Percentiles rank a stretch among this genome's conserved stretches.
phyloP scores from a whole-genome alignment of 2,113 vertebrate genomes.

The Gymnobelideus leadbeateri region DNA sequence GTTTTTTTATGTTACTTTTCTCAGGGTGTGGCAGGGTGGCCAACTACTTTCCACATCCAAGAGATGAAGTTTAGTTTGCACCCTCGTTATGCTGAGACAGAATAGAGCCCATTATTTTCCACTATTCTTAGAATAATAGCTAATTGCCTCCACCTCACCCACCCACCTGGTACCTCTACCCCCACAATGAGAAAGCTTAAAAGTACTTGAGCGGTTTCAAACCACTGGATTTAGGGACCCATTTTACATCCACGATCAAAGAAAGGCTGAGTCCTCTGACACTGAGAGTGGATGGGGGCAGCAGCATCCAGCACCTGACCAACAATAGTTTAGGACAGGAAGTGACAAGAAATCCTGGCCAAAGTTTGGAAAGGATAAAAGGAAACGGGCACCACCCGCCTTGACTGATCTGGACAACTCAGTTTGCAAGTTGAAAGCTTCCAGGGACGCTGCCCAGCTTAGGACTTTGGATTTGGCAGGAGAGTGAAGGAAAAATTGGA shows the following conservation, averaged over 20 bases:
- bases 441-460: slow-evolving; percentile 1
- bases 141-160: neutral
- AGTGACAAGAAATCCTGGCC: neutral
- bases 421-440: slow-evolving; percentile 11
- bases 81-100: neutral
- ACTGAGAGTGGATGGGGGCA: neutral
- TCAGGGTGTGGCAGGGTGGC: neutral
- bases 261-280: neutral
- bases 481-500: slow-evolving; percentile 42
- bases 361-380: neutral
- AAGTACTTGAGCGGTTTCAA: neutral
- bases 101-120: neutral
- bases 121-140: neutral
- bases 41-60: neutral
- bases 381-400: neutral
- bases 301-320: neutral
- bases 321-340: neutral
- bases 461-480: slow-evolving; percentile 50
- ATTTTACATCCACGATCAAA: neutral
- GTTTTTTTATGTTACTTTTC: neutral
- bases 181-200: neutral
- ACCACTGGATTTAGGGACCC: neutral
- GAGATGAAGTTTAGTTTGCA: neutral
- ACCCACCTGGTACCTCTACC: neutral
- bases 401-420: neutral